Conservation (phyloP, 2,797 vertebrate genomes). For the Labroides dimidiatus region DNA sequence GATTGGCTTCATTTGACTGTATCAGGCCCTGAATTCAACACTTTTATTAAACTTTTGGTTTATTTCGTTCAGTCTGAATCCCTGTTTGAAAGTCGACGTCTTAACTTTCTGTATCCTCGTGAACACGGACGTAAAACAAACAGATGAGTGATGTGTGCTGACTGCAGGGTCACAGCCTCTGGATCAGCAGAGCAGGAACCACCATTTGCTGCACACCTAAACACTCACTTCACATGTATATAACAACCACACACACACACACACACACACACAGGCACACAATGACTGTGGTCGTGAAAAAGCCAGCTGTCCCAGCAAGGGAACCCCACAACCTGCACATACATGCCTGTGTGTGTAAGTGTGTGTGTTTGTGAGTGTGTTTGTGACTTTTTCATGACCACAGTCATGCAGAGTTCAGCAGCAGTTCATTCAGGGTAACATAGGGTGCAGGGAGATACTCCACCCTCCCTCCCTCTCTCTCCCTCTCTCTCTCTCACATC, state of each 20-base stretch:
- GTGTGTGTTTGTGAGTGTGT: conserved; percentile 20
- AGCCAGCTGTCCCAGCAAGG: conserved; percentile 45
- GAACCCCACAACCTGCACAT: conserved; percentile 28
- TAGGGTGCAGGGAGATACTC: conserved; percentile 22
- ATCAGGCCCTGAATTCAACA: too few species aligned
- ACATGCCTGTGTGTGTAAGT: conserved; percentile 12
- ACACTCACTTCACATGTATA: conserved; percentile 44
- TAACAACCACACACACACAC: conserved; percentile 29
- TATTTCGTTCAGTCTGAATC: too few species aligned
- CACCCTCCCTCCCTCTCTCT: background rate
- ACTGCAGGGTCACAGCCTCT: conserved; percentile 19
- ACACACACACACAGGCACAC: conserved; percentile 15
- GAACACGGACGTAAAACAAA: conserved; percentile 1
- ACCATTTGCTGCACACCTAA: conserved; percentile 49
- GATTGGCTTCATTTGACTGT: too few species aligned
- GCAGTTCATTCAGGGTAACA: conserved; percentile 58
- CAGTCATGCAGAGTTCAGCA: conserved; percentile 58
- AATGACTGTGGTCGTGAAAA: conserved; percentile 48
- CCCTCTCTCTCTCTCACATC: background rate
- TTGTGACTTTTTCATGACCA: conserved; percentile 40
- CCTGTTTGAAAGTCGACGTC: background rate
- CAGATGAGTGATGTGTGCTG: conserved; percentile 28
- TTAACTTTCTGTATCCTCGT: background rate
- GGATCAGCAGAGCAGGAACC: conserved; percentile 20
- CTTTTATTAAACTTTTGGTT: too few species aligned